These are phyloP conservation scores for Acanthurus tractus DNA, from an alignment of 2,797 vertebrate genomes.

Conservation along the genomic window DNA sequence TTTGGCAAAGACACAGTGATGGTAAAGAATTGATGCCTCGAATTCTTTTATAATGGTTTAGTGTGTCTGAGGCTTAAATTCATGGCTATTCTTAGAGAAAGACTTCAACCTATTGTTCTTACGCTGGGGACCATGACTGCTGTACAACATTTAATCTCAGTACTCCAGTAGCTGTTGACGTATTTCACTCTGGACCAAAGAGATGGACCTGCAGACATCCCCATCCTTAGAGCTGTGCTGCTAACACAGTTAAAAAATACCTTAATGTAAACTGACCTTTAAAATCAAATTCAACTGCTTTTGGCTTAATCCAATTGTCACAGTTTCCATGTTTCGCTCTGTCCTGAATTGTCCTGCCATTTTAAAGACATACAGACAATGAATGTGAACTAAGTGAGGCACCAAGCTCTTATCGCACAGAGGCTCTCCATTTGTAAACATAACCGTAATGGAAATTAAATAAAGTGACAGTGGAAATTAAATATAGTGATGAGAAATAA, in stretches of 20 bases:
- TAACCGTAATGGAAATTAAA: constrained; percentile 45
- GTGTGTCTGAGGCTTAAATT: too few species aligned
- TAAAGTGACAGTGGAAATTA: constrained; percentile 26
- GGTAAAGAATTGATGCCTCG: too few species aligned
- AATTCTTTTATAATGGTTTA: too few species aligned
- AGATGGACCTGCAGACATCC: too few species aligned
- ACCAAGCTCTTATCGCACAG: neutral
- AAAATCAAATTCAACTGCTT: constrained; percentile 9
- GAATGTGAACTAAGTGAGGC: constrained; percentile 13
- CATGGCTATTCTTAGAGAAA: too few species aligned
- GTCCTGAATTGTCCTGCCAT: neutral
- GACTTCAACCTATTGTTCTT: too few species aligned
- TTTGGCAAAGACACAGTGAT: too few species aligned
- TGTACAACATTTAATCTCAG: neutral
- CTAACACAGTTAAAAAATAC: too few species aligned
- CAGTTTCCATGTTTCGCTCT: constrained; percentile 1
- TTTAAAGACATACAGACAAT: neutral
- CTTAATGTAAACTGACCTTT: neutral
- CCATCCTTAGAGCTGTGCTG: too few species aligned
- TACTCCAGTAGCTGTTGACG: neutral
- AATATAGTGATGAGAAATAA: constrained; percentile 24
- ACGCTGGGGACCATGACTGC: neutral
- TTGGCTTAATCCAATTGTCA: neutral
- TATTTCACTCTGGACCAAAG: too few species aligned
- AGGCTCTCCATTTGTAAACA: neutral